Base-by-base conservation (phyloP, 2,797 vertebrate genomes). In the Tenualosa thibaudeaui region DNA sequence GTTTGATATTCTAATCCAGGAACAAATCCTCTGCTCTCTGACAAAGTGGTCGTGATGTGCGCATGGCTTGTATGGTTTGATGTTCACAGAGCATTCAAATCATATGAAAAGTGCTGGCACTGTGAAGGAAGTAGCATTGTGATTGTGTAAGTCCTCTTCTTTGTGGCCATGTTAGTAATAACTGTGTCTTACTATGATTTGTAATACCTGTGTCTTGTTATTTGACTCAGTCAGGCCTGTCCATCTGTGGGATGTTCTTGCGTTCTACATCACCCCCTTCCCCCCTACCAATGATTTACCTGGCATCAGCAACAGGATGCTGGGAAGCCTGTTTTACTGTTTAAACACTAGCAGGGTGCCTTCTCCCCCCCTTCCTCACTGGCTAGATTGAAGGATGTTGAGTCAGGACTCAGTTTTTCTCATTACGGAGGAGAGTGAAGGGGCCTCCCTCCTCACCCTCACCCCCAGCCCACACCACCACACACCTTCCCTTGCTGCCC, bases 211-310 rank as follows among this genome's bases (percentile, higher is more conserved):
- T 68, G 26, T 37, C 62, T 68, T 6, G 62, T 68, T 68, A 0
- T 22, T 31, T 31, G 31, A 49, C 4, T 49, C 7, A 49, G 46
- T 49, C 4, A 49, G 7, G 4, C 46, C 1, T 49, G 46, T 22
- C 7, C 50, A 51, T 51, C 7, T 51, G 50, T 51, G 50, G 50
- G 46, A 49, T 49, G 46, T 49, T 49, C 1, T 49, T 49, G 8
- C 2, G 8, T 5, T 12, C 50, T 7, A 9, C 50, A 9, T 12
- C 8, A 51, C 31, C 26, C 4, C 31, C 26, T 37, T 31, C 12
- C 65, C 13, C 10, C 10, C 65, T 15, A 87, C 51, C 81, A 88
- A 85, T 85, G 82, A 81, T 84, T 90, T 83, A 81, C 53, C 31
- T 82, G 86, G 82, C 37, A 50, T 81, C 84, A 51, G 50, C 7